Conservation (phyloP, 1,140 invertebrate genomes). For the Hylyphantes graminicola region DNA sequence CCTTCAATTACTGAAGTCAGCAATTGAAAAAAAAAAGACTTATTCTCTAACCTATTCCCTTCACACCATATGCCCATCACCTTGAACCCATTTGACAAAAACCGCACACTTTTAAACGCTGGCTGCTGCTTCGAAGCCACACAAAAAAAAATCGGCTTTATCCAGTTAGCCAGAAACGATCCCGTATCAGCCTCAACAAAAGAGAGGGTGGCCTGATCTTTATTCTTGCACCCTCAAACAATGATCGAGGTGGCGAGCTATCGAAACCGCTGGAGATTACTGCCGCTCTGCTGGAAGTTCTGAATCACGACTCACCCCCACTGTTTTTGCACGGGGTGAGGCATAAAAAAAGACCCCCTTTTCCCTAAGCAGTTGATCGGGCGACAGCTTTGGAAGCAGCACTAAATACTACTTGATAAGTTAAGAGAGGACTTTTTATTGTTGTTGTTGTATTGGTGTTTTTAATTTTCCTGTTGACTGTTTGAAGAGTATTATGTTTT, state of each 20-base stretch:
- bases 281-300: conserved; percentile 35
- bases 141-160: background rate
- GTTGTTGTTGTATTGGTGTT: background rate
- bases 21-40: background rate
- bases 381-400: background rate
- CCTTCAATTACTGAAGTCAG: background rate
- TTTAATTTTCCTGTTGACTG: background rate
- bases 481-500: too few species aligned
- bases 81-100: background rate
- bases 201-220: conserved; percentile 29
- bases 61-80: conserved; percentile 7
- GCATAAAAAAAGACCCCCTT: background rate
- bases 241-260: conserved; percentile 41
- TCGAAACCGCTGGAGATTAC: conserved; percentile 49
- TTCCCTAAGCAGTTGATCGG: background rate
- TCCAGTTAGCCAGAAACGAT: conserved; percentile 7
- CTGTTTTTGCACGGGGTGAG: conserved; percentile 26
- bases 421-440: conserved; percentile 15
- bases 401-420: conserved; percentile 32
- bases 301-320: conserved; percentile 51
- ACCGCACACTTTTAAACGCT: too few species aligned
- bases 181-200: conserved; percentile 1
- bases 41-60: background rate
- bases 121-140: background rate
- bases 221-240: conserved; percentile 42